Base-by-base conservation (phyloP, 2,113 vertebrate genomes). In the Bolborhynchus lineola region DNA sequence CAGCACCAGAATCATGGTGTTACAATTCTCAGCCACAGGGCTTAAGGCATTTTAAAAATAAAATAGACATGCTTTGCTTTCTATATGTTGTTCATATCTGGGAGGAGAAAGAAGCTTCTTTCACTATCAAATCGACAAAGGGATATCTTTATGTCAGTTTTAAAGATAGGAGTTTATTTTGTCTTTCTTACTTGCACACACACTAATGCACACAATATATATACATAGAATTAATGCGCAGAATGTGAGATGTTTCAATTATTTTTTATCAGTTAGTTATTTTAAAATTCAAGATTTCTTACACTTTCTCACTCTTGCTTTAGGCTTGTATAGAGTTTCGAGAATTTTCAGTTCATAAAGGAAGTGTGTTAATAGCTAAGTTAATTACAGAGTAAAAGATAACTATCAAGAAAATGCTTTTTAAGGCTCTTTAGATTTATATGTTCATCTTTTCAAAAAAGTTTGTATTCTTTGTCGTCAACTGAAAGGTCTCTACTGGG, bases 401-500 rank as follows among this genome's bases (percentile, higher is more conserved):
- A 75, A 59, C 39, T 75, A 8, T 71, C 13, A 78, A 50, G 26
- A 65, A 92, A 77, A 68, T 64, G 13, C 15, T 86, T 86, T 41
- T 68, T 31, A 62, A 71, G 72, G 44, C 11, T 7, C 16, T 88
- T 50, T 60, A 79, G 17, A 79, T 52, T 77, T 71, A 16, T 17
- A 19, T 41, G 52, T 74, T 76, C 16, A 53, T 33, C 21, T 65
- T 90, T 74, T 72, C 16, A 74, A 92, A 64, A 8, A 70, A 70
- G 20, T 46, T 85, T 11, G 29, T 75, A 29, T 79, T 93, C 28
- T 88, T 81, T 96, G 20, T 97, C 47, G 76, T 87, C 47, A 65
- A 84, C 50, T 92, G 63, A 85, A 96, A 99, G 99, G 98, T 99
- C 88, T 99, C 99, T 91, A 99, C 99, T 76, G 99, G 99, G 91